phyloP scores from a whole-genome alignment of 2,888 invertebrate genomes.

The Chrysotoxum bicinctum region DNA sequence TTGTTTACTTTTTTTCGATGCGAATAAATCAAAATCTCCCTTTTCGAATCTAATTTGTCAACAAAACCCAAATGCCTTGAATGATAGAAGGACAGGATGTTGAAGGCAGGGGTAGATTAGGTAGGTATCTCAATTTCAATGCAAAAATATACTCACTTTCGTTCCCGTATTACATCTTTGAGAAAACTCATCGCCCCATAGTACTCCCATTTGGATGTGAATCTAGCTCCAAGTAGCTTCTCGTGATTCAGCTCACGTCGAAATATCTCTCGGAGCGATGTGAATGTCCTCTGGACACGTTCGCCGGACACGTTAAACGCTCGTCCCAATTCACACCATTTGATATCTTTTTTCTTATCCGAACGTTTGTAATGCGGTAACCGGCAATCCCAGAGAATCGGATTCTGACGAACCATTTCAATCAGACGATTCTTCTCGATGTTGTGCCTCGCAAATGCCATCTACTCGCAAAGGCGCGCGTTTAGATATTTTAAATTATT shows the following conservation, averaged over 20 bases:
- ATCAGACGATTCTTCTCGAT: constrained; percentile 80
- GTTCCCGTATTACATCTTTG: constrained; percentile 79
- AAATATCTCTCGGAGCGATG: constrained; percentile 79
- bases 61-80: background rate
- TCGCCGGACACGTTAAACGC: constrained; percentile 79
- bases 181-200: constrained; percentile 80
- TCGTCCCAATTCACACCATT: constrained; percentile 80
- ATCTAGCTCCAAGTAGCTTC: constrained; percentile 78
- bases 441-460: constrained; percentile 81
- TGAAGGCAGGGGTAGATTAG: background rate
- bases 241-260: constrained; percentile 79
- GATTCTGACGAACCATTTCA: constrained; percentile 79
- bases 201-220: constrained; percentile 80
- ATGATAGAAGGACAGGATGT: background rate
- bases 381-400: constrained; percentile 80
- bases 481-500: background rate
- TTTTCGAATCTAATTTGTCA: constrained; percentile 26
- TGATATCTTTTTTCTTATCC: constrained; percentile 80
- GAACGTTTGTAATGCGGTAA: constrained; percentile 80
- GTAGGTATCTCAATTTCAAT: background rate
- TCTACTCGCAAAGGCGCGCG: constrained; percentile 47
- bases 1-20: background rate
- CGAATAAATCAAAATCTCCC: background rate
- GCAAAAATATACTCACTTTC: constrained; percentile 76
- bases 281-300: constrained; percentile 79